These are phyloP conservation scores for Desmodus rotundus DNA, from an alignment of 2,113 vertebrate genomes.

Conservation along the genomic window DNA sequence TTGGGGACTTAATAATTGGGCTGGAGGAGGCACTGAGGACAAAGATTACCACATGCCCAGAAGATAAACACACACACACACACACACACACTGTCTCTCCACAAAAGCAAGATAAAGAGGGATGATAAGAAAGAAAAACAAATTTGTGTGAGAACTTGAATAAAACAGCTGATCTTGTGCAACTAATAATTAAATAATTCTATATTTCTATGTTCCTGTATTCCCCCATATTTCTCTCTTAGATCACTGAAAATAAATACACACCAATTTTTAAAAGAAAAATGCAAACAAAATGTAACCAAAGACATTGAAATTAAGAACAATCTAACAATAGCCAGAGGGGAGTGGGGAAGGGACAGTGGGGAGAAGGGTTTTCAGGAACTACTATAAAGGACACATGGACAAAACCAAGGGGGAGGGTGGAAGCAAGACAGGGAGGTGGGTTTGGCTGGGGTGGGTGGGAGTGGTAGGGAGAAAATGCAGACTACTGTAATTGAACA, in stretches of 20 bases:
- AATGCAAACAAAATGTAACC: too few species aligned
- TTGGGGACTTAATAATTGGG: slow-evolving; percentile 19
- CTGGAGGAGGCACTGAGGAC: not conserved
- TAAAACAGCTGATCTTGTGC: not conserved
- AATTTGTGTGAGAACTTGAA: not conserved
- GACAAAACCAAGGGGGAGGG: too few species aligned
- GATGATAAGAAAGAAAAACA: not conserved
- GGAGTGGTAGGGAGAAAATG: too few species aligned
- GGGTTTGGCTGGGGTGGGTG: too few species aligned
- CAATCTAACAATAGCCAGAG: too few species aligned
- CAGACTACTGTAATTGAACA: too few species aligned
- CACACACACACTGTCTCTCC: not conserved
- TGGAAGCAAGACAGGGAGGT: too few species aligned
- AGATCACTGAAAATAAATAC: slow-evolving; percentile 17
- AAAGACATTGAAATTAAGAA: too few species aligned
- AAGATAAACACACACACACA: not conserved
- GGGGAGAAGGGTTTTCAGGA: too few species aligned
- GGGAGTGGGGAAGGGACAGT: too few species aligned
- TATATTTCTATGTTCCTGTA: not conserved
- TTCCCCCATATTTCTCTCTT: not conserved
- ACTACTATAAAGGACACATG: too few species aligned
- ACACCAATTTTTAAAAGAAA: not conserved
- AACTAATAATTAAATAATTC: slow-evolving; percentile 35
- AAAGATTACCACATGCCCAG: not conserved
- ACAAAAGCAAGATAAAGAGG: not conserved